Evolutionary conservation across 2,113 vertebrate species (phyloP).

Genomic region (Echinops telfairi): DNA sequence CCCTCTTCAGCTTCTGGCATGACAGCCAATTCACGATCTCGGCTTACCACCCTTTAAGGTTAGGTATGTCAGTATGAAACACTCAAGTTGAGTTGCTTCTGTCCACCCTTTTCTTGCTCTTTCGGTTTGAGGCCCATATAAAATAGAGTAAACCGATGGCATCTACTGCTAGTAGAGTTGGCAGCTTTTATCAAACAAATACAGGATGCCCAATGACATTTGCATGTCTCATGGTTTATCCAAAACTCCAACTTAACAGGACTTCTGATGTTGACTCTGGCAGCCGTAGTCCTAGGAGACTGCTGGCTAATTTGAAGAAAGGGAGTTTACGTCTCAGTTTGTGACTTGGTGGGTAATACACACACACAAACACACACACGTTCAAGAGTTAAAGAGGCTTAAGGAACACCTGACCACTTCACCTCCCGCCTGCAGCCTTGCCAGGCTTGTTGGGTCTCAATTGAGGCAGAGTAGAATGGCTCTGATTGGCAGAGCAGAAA

Average conservation of each 20-base stretch:
- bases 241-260: slow-evolving; percentile 40
- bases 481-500: slow-evolving; percentile 57
- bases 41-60: neutral
- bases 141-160: no score
- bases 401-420: slow-evolving; percentile 44
- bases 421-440: slow-evolving; percentile 1
- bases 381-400: slow-evolving; percentile 11
- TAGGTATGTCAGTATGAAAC: no score
- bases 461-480: slow-evolving; percentile 68
- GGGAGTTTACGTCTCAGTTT: slow-evolving; percentile 30
- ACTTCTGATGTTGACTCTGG: slow-evolving; percentile 17
- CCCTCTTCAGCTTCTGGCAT: neutral
- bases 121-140: neutral
- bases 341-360: neutral
- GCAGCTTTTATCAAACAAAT: slow-evolving; percentile 46
- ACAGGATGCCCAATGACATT: slow-evolving; percentile 28
- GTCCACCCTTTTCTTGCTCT: neutral
- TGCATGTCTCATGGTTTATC: slow-evolving; percentile 33
- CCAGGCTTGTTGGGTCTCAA: slow-evolving; percentile 40
- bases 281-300: neutral
- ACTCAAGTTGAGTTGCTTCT: neutral
- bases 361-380: no score
- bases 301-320: slow-evolving; percentile 19
- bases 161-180: neutral
- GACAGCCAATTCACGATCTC: neutral